Evolutionary conservation across 1,140 invertebrate genomes (phyloP).

Genomic region (Chionoecetes opilio): DNA sequence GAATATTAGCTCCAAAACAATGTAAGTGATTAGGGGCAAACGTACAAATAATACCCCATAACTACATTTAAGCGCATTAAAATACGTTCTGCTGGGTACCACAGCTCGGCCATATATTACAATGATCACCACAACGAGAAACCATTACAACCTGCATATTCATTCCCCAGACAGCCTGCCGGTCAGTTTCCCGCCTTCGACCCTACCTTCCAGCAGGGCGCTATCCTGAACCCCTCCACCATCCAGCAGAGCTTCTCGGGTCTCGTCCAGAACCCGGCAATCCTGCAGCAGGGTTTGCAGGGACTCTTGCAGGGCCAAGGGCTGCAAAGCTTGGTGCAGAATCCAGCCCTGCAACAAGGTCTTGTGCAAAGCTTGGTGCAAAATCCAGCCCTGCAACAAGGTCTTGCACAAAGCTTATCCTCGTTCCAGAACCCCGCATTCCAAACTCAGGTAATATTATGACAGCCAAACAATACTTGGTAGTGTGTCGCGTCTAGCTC

Average conservation of each 20-base stretch:
- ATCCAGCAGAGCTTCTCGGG: slow-evolving; percentile 53
- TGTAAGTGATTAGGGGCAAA: no score
- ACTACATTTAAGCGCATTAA: no score
- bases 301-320: not conserved
- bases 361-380: not conserved
- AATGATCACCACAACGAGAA: no score
- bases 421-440: slow-evolving; percentile 38
- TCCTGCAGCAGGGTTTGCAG: slow-evolving; percentile 34
- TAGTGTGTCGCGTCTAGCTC: no score
- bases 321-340: not conserved
- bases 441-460: slow-evolving; percentile 47
- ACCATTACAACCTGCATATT: no score
- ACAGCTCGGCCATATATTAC: no score
- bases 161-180: not conserved
- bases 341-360: not conserved
- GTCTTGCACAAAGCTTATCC: not conserved
- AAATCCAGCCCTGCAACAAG: slow-evolving; percentile 48
- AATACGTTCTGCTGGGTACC: no score
- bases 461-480: not conserved
- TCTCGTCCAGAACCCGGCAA: slow-evolving; percentile 8
- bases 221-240: slow-evolving; percentile 45
- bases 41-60: no score
- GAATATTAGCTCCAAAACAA: no score
- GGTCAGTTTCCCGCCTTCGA: not conserved
- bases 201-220: slow-evolving; percentile 62